Evolutionary conservation across 2,797 vertebrate species (phyloP), one percentile per base, ranked within the genome.

Genomic region (Rhabdophis nuchalis): DNA sequence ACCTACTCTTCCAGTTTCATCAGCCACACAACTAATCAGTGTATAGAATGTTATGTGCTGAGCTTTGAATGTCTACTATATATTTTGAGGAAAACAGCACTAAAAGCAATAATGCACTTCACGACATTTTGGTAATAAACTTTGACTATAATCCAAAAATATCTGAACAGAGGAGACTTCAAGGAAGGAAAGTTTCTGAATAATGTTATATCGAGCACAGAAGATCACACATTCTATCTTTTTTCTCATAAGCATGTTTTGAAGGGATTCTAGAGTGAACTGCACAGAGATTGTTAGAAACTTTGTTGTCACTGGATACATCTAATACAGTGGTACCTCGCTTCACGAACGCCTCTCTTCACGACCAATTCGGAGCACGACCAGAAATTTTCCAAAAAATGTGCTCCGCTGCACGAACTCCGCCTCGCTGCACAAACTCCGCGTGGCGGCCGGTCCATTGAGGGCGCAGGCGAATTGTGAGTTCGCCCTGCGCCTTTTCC

Each of bases 21-120:
- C 25, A 57, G 93, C 95, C 91, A 52, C 87, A 95, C 93, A 96
- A 95, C 91, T 41, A 93, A 94, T 95, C 94, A 92, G 93, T 94
- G 94, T 95, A 89, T 50, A n/a, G 25, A 82, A 89, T 13, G 14
- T 46, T 61, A 46, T 46, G 20, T 82, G 72, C 36, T 82, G 94
- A 91, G 93, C 93, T 94, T 95, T 91, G 90, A 93, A 94, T 94
- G 95, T 95, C 94, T 50, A 50, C 46, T 50, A 50, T 77, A 94
- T 95, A 60, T 96, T 96, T 13, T 95, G 94, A 96, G 96, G 94
- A 95, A 96, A 95, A 23, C 36, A 46, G 72, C 36, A 77, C 68
- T 90, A 92, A 88, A 56, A 36, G 68, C 1, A 94, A 93, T 88
- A 88, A 88, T 68, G 5, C 0, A 82, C 10, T 52, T 60, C 91